Conservation (phyloP, 2,113 vertebrate genomes). For the Cygnus atratus region DNA sequence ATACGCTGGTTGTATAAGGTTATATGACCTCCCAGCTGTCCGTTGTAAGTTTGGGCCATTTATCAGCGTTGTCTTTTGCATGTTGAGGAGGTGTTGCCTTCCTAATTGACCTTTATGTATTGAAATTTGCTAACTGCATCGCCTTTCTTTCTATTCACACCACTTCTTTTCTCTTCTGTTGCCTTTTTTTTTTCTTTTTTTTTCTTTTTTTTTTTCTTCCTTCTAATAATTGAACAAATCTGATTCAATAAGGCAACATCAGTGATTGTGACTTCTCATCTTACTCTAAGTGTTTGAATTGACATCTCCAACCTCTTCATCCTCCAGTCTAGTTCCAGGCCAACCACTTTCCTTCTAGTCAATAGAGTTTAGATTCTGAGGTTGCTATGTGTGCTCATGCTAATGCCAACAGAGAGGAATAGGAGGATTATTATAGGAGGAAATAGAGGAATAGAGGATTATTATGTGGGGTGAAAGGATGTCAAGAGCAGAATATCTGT, state of each 20-base stretch:
- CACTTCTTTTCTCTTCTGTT: not conserved
- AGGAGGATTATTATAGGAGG: not conserved
- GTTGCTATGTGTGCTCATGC: not conserved
- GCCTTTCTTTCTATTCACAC: not conserved
- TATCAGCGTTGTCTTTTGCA: not conserved
- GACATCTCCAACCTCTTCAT: conserved; percentile 5
- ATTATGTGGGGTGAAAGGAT: not conserved
- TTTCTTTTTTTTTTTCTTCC: not conserved
- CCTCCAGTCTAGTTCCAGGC: not conserved
- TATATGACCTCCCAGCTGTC: not conserved
- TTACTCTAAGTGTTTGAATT: not conserved
- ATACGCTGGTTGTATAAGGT: not conserved
- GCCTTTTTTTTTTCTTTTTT: not conserved
- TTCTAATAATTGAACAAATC: not conserved
- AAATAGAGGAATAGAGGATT: not conserved
- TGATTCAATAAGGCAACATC: not conserved
- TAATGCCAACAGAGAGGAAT: not conserved
- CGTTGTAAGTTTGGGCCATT: not conserved
- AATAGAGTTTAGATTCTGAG: not conserved
- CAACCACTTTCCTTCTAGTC: not conserved
- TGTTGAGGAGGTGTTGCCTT: not conserved
- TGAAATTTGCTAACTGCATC: not conserved
- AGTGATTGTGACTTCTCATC: not conserved
- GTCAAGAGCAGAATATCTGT: not conserved
- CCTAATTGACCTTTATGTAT: not conserved